Conservation (phyloP, 2,113 vertebrate species). For the Dasyprocta punctata region DNA sequence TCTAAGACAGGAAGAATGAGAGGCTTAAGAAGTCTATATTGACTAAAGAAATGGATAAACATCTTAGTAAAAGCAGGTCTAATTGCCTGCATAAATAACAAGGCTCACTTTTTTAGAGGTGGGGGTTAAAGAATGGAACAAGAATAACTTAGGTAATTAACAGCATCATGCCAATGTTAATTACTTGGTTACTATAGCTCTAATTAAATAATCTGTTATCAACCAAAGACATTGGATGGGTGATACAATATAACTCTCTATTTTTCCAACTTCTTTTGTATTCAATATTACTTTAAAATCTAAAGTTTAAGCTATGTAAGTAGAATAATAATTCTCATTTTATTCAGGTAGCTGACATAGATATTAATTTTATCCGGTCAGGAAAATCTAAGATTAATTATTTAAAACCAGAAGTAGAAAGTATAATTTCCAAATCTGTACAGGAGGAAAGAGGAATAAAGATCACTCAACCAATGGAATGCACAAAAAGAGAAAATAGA, state of each 20-base stretch:
- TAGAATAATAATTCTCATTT: background rate
- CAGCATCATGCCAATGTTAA: background rate
- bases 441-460: background rate
- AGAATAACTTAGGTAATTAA: background rate
- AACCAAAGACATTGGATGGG: background rate
- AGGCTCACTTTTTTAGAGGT: background rate
- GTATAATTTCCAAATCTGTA: background rate
- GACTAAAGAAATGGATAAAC: background rate
- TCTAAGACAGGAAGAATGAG: background rate
- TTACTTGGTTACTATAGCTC: background rate
- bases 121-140: background rate
- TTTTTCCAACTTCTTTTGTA: background rate
- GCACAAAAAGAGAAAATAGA: background rate
- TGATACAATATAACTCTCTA: background rate
- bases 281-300: constrained; percentile 8
- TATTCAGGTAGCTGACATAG: background rate
- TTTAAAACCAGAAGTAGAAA: background rate
- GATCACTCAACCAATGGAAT: background rate
- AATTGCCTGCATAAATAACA: background rate
- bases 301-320: background rate
- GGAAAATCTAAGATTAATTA: background rate
- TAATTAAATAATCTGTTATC: background rate
- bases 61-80: background rate
- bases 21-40: background rate
- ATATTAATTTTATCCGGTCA: background rate